These are phyloP conservation scores for Protaetia brevitarsis DNA, from an alignment of 1,140 invertebrate genomes.

Conservation along the genomic window DNA sequence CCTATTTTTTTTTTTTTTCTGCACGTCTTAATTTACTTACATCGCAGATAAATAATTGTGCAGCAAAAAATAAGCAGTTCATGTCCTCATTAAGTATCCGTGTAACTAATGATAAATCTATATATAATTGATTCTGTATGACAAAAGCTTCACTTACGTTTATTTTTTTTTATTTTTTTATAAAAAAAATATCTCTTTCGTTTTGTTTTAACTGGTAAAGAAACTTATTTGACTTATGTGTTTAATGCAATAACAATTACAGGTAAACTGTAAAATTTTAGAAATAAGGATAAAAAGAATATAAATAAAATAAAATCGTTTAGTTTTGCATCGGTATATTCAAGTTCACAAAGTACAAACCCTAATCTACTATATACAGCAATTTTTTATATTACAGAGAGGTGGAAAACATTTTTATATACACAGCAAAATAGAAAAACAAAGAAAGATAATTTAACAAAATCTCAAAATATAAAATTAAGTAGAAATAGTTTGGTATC, in stretches of 20 bases:
- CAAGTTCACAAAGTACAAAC: slow-evolving; percentile 4
- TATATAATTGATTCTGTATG: no score
- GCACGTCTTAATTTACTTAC: no score
- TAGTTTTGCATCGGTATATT: neutral
- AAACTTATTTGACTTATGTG: no score
- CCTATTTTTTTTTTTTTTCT: no score
- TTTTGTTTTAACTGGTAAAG: no score
- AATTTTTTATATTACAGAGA: neutral
- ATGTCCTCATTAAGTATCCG: no score
- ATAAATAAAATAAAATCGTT: neutral
- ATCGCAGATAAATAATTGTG: no score
- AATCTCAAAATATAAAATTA: neutral
- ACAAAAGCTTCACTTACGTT: no score
- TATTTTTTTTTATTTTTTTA: no score
- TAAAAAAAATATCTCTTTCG: no score
- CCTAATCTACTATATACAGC: slow-evolving; percentile 4
- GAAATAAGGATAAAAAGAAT: neutral
- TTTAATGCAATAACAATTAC: neutral
- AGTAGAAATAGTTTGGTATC: neutral
- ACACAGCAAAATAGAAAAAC: neutral
- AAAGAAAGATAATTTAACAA: neutral
- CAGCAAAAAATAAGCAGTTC: no score
- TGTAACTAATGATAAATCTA: no score
- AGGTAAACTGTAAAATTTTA: neutral
- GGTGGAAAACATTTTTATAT: neutral